Conservation (phyloP, 2,113 vertebrate genomes). For the Maccullochella peelii region DNA sequence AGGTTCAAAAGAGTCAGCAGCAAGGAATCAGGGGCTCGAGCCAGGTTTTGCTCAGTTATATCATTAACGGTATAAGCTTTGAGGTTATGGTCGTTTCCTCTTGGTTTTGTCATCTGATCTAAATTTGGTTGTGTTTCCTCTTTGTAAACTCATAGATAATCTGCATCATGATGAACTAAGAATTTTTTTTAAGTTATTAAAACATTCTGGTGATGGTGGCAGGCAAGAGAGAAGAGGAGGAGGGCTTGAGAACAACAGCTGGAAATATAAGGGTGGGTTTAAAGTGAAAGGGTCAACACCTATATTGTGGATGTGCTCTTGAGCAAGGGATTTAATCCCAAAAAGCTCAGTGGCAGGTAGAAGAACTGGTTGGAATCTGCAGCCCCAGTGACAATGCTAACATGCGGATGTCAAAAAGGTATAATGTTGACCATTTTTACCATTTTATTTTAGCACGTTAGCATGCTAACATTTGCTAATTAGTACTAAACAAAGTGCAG, state of each 20-base stretch:
- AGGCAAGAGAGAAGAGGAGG: neutral
- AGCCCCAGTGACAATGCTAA: neutral
- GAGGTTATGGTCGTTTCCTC: neutral
- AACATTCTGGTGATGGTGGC: neutral
- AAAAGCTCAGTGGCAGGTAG: neutral
- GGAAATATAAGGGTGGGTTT: neutral
- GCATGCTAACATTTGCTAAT: neutral
- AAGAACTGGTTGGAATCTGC: neutral
- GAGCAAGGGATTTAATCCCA: neutral
- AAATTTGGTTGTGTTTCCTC: neutral
- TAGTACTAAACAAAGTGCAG: too few relatives aligned
- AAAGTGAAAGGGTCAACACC: neutral
- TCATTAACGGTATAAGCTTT: slow-evolving; percentile 50
- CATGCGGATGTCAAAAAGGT: neutral
- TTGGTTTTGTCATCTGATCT: slow-evolving; percentile 22
- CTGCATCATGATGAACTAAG: neutral
- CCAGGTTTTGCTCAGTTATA: slow-evolving; percentile 47
- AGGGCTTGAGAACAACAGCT: neutral
- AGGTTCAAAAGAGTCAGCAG: slow-evolving; percentile 72
- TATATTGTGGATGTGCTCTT: neutral
- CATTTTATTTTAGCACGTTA: neutral
- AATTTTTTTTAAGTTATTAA: neutral
- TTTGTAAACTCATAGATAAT: neutral
- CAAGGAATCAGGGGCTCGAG: slow-evolving; percentile 41
- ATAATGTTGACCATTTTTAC: neutral